Percentiles rank a stretch among this genome's conserved stretches.
These are phyloP conservation scores for Danio tinwini DNA, from an alignment of 2,797 vertebrate genomes.

Conservation along the genomic window DNA sequence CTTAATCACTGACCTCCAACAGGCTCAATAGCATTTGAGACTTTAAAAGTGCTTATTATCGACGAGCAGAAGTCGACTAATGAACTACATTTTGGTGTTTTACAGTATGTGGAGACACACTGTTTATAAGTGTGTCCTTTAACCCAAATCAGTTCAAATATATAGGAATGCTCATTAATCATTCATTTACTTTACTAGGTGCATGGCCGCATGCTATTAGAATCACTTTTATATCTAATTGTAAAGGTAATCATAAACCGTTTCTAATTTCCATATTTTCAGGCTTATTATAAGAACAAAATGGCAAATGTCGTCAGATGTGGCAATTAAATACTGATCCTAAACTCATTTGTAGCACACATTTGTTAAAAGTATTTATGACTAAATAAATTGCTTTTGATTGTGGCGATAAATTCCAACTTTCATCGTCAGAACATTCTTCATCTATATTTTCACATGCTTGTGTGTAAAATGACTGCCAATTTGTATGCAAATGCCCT, in stretches of 20 bases:
- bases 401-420: no score
- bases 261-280: not conserved
- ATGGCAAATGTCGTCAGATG: not conserved
- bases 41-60: constrained; percentile 20
- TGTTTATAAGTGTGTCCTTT: not conserved
- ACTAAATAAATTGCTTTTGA: no score
- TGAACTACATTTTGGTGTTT: not conserved
- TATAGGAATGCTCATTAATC: not conserved
- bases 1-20: constrained; percentile 21
- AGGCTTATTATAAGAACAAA: not conserved
- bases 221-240: not conserved
- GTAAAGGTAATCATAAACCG: not conserved
- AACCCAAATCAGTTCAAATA: not conserved
- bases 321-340: not conserved
- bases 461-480: no score
- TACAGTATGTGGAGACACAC: not conserved
- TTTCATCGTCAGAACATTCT: no score
- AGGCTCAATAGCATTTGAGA: not conserved
- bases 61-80: constrained; percentile 2
- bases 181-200: not conserved
- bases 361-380: not conserved
- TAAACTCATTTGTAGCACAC: not conserved
- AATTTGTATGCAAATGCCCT: no score
- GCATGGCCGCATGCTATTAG: not conserved
- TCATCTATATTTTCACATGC: no score